Base-by-base conservation (phyloP, 2,797 vertebrate species). In the Melanitta fusca region DNA sequence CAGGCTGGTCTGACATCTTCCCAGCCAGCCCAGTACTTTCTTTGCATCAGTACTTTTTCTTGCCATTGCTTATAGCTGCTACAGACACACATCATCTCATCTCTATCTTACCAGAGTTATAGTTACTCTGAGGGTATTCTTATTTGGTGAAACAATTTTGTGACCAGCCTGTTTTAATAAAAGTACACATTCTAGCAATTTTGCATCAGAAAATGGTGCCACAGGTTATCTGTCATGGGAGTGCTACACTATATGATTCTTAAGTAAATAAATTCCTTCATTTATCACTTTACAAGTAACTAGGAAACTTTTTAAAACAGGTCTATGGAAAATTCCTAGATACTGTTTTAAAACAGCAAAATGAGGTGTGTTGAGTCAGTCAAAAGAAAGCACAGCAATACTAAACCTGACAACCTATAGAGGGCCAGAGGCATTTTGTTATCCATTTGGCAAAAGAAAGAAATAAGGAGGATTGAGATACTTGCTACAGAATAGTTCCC, bases 241-340 rank as follows among this genome's bases (percentile, higher is more conserved):
- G 2, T 49, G 70, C 24, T 20, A 51, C 39, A 8, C 27, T 79
- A 85, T 51, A 85, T 78, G 78, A 68, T 41, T 45, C 62, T 54
- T 64, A 89, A 80, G 74, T 80, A 84, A 94, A 80, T 51, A 28
- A 71, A 78, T 83, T 53, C 34, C 51, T 87, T 82, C 38, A 91
- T 85, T 96, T 96, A 91, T 95, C 84, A 70, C 88, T 88, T 91
- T 86, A 91, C 80, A 91, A 94, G 66, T 71, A 92, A 91, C 88
- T 36, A 47, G 81, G 68, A 89, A 97, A 97, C 87, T 95, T 97
- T 97, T 97, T 95, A 95, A 95, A 97, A 91, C 78, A 92, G 94
- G 49, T 88, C 28, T 90, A 47, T 18, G 30, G 95, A 97, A 97
- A 97, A 97, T 95, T 97, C 81, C 74, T 95, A 93, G 79, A 69